Conservation (phyloP, 2,113 vertebrate genomes). For the Lycocorax pyrrhopterus region DNA sequence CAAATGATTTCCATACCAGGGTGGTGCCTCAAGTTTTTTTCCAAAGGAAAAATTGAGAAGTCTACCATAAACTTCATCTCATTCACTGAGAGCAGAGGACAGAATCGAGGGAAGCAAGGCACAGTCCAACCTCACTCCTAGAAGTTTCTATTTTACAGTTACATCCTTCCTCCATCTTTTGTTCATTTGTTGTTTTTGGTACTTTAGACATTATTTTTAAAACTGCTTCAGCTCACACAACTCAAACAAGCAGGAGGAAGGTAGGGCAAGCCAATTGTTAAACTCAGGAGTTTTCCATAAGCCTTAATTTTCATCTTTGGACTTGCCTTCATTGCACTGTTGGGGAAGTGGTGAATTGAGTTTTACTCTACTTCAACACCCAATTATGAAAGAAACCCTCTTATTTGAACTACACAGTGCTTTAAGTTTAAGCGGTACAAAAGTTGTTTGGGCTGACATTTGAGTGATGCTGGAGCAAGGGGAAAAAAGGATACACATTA, state of each 20-base stretch:
- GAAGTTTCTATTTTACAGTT: not conserved
- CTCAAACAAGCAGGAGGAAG: not conserved
- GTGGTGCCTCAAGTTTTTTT: not conserved
- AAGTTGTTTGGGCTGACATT: not conserved
- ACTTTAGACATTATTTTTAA: not conserved
- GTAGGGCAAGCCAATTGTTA: not conserved
- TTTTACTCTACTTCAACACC: not conserved
- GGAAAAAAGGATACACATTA: not conserved
- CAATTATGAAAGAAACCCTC: not conserved
- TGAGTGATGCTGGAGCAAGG: not conserved
- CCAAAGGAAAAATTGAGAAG: not conserved
- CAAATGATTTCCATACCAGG: not conserved
- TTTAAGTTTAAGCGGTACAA: not conserved
- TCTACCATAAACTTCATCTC: not conserved
- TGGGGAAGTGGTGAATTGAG: not conserved
- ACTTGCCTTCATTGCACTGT: not conserved
- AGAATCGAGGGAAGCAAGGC: not conserved
- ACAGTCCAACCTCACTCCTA: not conserved
- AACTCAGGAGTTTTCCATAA: not conserved
- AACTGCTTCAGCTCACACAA: not conserved
- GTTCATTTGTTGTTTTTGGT: not conserved
- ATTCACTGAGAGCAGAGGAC: not conserved
- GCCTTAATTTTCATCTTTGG: not conserved
- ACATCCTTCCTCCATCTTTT: not conserved
- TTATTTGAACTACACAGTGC: not conserved